These are phyloP conservation scores for Hofmannophila pseudospretella DNA, from an alignment of 2,888 invertebrate genomes.

Conservation along the genomic window DNA sequence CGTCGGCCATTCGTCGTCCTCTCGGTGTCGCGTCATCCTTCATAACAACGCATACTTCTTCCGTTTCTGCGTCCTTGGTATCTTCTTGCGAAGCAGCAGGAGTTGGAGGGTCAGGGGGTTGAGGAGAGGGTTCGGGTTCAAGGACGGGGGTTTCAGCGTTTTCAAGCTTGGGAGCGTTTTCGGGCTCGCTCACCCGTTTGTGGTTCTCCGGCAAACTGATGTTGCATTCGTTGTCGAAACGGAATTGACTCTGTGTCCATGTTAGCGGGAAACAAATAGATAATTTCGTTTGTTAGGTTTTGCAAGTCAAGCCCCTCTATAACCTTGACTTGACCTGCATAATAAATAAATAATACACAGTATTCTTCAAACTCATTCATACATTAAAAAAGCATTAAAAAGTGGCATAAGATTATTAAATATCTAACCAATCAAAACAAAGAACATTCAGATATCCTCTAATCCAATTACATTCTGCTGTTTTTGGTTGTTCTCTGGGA, in stretches of 20 bases:
- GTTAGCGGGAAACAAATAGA: conserved; percentile 54
- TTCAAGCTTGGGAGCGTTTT: conserved; percentile 66
- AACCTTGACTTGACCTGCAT: too few relatives aligned
- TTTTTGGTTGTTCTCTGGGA: too few relatives aligned
- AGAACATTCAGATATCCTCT: too few relatives aligned
- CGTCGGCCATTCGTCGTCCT: conserved; percentile 65
- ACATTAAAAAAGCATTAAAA: too few relatives aligned
- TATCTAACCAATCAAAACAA: too few relatives aligned
- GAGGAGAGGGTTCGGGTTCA: conserved; percentile 19
- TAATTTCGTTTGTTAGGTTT: background rate
- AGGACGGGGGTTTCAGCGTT: conserved; percentile 35
- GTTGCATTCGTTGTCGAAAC: conserved; percentile 99
- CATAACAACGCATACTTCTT: conserved; percentile 68
- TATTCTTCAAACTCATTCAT: too few relatives aligned
- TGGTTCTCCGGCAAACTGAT: conserved; percentile 98
- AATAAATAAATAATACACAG: too few relatives aligned
- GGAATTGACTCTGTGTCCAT: conserved; percentile 95
- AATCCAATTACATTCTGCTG: too few relatives aligned
- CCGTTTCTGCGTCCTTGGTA: conserved; percentile 39
- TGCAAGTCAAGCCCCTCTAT: too few relatives aligned
- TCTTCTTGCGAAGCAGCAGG: conserved; percentile 53
- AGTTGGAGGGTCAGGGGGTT: conserved; percentile 33
- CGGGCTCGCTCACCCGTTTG: conserved; percentile 93
- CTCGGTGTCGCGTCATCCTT: conserved; percentile 66
- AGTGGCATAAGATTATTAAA: too few relatives aligned